Evolutionary conservation across 1,140 invertebrate genomes (phyloP), one percentile per base, ranked within the genome.

Genomic region (Macrosteles quadrilineatus): DNA sequence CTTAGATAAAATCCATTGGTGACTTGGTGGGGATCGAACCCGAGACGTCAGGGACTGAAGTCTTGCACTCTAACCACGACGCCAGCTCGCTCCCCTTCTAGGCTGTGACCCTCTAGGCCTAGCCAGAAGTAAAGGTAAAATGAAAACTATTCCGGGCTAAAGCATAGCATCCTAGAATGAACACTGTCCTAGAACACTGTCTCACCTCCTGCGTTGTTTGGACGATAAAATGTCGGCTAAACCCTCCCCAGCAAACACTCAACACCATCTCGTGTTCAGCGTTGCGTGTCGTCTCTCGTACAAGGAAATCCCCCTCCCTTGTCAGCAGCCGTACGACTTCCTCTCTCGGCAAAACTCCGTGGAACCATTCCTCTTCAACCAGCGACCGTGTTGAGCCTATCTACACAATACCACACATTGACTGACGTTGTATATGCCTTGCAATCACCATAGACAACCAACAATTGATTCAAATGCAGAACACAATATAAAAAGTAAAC

Each of bases 351-450:
- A 99, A 78, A 1, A 98, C 95, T 3, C 97, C 97, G 79, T 99
- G 97, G 81, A 98, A 99, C 96, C 96, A 99, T 80, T 96, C 94
- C 81, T 97, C 93, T 71, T 96, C 93, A 67, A 91, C 89, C 19
- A 95, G 80, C 27, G 76, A 78, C 31, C 72, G 69, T n/a, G 73
- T 73, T 21, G 73, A 75, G 21, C 73, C 71, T 40, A 74, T 67
- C 76, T 77, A 69, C 65, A 73, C 30, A 12, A 23, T 19, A 50
- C 47, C 6, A 50, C 47, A 36, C 32, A 14, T 36, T 36, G 32
- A n/a, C 36, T 36, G 25, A 55, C 47, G 17, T 11, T 21, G 23
- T 29, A 12, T 14, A 66, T 45, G 3, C 3, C 4, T 66, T 66
- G 3, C 29, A 6, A 11, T 11, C 17, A 21, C 9, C 6, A 66